Evolutionary conservation across 1,140 invertebrate genomes (phyloP).

Genomic region (Drosophila repleta): DNA sequence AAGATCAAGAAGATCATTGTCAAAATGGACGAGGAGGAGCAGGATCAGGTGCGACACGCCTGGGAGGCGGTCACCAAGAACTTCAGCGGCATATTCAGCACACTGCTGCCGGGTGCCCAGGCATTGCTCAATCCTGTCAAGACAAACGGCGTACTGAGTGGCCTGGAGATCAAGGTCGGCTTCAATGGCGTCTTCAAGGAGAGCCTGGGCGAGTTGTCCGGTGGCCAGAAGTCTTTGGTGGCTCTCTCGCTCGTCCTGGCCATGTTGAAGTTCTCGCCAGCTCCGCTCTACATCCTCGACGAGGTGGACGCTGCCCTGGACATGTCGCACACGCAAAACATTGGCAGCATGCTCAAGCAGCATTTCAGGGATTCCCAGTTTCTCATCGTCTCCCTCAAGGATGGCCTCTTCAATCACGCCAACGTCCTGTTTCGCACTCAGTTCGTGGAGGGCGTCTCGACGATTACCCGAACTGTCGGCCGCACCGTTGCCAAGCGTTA

Average conservation of each 20-base stretch:
- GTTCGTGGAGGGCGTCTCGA: slow-evolving; percentile 98
- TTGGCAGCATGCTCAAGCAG: slow-evolving; percentile 96
- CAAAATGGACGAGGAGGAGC: slow-evolving; percentile 96
- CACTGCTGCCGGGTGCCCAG: slow-evolving; percentile 94
- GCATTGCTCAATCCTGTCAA: slow-evolving; percentile 93
- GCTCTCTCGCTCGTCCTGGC: slow-evolving; percentile 98
- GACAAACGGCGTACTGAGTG: slow-evolving; percentile 89
- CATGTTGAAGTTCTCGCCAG: slow-evolving; percentile 98
- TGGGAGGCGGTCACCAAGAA: slow-evolving; percentile 94
- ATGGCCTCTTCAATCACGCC: slow-evolving; percentile 99
- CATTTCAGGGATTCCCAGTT: slow-evolving; percentile 99
- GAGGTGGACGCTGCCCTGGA: slow-evolving; percentile 99
- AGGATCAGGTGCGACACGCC: slow-evolving; percentile 90
- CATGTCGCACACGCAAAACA: slow-evolving; percentile 99
- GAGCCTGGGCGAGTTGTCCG: slow-evolving; percentile 96
- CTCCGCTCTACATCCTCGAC: slow-evolving; percentile 99
- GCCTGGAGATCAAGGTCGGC: slow-evolving; percentile 96
- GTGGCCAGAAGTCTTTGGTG: slow-evolving; percentile 98
- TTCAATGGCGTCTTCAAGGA: slow-evolving; percentile 99
- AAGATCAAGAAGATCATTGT: slow-evolving; percentile 93
- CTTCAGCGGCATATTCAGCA: slow-evolving; percentile 98
- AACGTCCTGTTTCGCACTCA: slow-evolving; percentile 98
- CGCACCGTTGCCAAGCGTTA: slow-evolving; percentile 39
- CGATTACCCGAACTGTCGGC: slow-evolving; percentile 89
- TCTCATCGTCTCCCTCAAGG: slow-evolving; percentile 99